Conservation (phyloP, 2,888 invertebrate species). For the Bursaphelenchus okinawaensis region DNA sequence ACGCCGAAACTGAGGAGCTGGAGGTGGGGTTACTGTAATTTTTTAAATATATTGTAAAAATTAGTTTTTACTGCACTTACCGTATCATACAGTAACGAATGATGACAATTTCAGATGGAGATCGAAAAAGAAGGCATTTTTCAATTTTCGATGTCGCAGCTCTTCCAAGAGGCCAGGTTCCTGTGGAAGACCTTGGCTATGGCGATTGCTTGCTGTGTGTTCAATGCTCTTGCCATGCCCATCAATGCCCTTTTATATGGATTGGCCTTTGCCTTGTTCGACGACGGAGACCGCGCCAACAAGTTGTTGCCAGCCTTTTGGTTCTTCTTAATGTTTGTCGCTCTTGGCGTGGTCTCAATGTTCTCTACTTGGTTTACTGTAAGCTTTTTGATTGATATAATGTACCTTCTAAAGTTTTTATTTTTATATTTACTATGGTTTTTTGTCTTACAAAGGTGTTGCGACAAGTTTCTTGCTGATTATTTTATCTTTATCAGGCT, state of each 20-base stretch:
- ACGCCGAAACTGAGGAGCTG: conserved; percentile 27
- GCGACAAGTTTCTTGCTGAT: too few relatives aligned
- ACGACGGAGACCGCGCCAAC: conserved; percentile 28
- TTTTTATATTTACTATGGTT: too few relatives aligned
- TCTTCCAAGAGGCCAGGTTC: conserved; percentile 22
- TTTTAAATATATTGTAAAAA: neutral
- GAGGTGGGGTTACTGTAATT: conserved; percentile 8
- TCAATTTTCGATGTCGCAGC: conserved; percentile 19
- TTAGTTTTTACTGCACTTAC: too few relatives aligned
- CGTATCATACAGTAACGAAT: neutral
- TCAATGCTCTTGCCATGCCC: conserved; percentile 24
- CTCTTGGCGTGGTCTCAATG: conserved; percentile 14
- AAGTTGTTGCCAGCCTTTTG: conserved; percentile 19
- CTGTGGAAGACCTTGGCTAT: conserved; percentile 14
- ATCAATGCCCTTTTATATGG: conserved; percentile 35
- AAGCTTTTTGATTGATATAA: neutral
- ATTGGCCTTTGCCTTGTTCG: conserved; percentile 49
- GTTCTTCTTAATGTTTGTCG: conserved; percentile 19
- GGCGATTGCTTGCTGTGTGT: conserved; percentile 18
- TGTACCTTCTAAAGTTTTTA: neutral
- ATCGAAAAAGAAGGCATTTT: conserved; percentile 21
- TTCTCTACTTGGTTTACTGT: conserved; percentile 22
- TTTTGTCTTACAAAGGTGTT: too few relatives aligned
- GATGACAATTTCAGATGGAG: conserved; percentile 16
- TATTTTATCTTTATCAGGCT: neutral